Base-by-base conservation (phyloP, 2,888 invertebrate genomes). In the Ferdinandea cuprea region DNA sequence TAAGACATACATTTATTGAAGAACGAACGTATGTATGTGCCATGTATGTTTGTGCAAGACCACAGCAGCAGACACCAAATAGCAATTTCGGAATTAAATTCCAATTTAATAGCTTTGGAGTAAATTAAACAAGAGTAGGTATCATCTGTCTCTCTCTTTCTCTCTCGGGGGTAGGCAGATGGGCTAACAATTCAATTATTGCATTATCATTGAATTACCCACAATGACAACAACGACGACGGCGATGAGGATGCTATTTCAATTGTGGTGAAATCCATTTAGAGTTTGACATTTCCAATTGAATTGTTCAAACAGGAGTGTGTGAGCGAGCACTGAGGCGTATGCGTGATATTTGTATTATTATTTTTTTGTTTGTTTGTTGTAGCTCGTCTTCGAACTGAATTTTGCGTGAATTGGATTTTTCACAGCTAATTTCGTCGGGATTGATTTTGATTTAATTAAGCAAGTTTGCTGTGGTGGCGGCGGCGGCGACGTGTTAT, bases 141-240 rank as follows among this genome's bases (percentile, higher is more conserved):
- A n/a, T n/a, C n/a, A n/a, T n/a, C n/a, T n/a, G n/a, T n/a, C n/a
- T n/a, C n/a, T n/a, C 25, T 25, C 25, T 25, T 25, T n/a, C n/a
- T n/a, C 25, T 25, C 37, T 19, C 19, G 13, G 6, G 4, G 6
- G 9, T 4, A 19, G 52, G 30, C 32, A 35, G 25, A n/a, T 52
- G 71, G 17, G 58, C 17, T 25, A 30, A 54, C 72, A 79, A 73
- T 73, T 48, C 32, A 79, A 54, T 68, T 68, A 73, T 42, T 66
- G 46, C 32, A 54, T 46, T 48, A 44, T 66, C 44, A 54, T 65
- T 65, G 73, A 40, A 73, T 50, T 48, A 56, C 48, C 56, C 37
- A 13, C 40, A 42, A 74, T 8, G 65, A 58, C 30, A 56, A 73
- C 13, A 32, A 73, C 28, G 56, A 58, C 8, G 44, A 66, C n/a